These are phyloP conservation scores for Corvus cornix DNA, from an alignment of 2,113 vertebrate species.

Conservation along the genomic window DNA sequence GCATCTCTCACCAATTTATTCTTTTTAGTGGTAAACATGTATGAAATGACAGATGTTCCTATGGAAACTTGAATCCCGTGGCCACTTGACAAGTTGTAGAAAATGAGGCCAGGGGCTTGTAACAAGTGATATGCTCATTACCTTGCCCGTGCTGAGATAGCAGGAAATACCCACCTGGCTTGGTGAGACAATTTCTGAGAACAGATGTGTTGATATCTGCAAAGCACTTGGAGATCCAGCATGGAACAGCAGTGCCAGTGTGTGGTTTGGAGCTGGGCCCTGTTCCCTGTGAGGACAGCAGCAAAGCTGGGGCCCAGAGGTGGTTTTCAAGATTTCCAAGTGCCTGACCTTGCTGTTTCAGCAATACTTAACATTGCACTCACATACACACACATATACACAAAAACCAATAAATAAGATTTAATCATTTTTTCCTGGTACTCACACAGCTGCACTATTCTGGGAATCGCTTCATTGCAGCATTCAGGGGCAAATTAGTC, in stretches of 20 bases:
- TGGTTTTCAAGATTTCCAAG: not conserved
- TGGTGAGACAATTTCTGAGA: not conserved
- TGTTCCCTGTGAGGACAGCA: not conserved
- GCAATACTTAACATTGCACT: not conserved
- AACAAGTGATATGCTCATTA: not conserved
- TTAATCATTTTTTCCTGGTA: conserved; percentile 58
- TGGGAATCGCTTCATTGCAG: conserved; percentile 47
- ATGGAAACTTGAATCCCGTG: not conserved
- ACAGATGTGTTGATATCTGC: not conserved
- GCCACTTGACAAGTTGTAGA: not conserved
- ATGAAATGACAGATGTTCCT: not conserved
- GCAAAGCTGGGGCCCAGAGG: not conserved
- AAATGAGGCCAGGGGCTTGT: not conserved
- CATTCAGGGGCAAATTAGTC: conserved; percentile 59
- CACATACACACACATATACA: not conserved
- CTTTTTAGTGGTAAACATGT: not conserved
- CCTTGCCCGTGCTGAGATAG: not conserved
- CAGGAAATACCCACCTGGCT: not conserved
- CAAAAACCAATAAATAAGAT: not conserved
- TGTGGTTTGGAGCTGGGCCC: not conserved
- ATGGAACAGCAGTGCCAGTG: not conserved
- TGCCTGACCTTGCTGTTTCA: not conserved
- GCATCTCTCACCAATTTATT: not conserved
- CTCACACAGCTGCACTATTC: conserved; percentile 60
- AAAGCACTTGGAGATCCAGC: not conserved